phyloP scores from a whole-genome alignment of 2,113 vertebrate genomes.

The Bucco capensis region DNA sequence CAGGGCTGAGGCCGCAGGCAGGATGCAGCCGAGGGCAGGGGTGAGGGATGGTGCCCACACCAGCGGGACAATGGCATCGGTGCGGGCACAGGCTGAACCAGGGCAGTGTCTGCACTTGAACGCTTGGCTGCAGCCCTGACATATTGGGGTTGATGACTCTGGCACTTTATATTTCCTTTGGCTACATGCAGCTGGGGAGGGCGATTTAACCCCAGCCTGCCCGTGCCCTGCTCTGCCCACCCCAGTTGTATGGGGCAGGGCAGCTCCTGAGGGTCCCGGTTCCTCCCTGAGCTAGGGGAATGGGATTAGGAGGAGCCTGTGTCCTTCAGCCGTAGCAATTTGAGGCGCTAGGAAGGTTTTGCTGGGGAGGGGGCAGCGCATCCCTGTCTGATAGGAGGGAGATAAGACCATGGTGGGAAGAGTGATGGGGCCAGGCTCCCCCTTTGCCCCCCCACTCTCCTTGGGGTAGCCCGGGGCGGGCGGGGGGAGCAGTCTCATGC shows the following conservation, averaged over 20 bases:
- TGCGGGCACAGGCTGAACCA: background rate
- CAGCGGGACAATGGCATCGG: background rate
- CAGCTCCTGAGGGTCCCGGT: background rate
- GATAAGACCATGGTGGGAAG: background rate
- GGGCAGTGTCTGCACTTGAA: constrained; percentile 8
- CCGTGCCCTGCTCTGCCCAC: background rate
- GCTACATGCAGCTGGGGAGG: constrained; percentile 10
- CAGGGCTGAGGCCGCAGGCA: background rate
- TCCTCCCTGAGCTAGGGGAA: background rate
- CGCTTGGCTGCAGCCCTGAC: constrained; percentile 48
- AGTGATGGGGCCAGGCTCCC: background rate
- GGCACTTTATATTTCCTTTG: constrained; percentile 43
- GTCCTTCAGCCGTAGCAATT: fast-evolving
- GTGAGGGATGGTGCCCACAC: background rate
- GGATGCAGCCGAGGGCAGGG: background rate
- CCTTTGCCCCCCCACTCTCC: background rate
- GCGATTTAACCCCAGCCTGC: constrained; percentile 54
- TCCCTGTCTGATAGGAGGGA: background rate
- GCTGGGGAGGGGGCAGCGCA: background rate
- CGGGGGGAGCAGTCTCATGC: background rate
- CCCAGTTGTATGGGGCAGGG: background rate
- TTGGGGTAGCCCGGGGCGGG: background rate
- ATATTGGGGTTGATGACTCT: constrained; percentile 61
- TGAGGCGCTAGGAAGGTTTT: background rate
- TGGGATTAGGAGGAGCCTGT: background rate